Conservation (phyloP, 1,140 invertebrate genomes). For the Pentalonia nigronervosa region DNA sequence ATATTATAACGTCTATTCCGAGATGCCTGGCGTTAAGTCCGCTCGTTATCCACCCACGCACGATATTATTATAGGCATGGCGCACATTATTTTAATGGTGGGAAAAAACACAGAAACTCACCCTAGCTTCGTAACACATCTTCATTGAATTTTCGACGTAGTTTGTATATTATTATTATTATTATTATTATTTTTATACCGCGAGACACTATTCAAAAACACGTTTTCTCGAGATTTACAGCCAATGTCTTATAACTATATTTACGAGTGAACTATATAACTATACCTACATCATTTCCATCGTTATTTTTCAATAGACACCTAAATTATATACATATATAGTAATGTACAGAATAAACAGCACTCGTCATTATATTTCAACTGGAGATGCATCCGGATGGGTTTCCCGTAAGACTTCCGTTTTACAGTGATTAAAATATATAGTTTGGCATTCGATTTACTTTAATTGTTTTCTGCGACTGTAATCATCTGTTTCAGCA, state of each 20-base stretch:
- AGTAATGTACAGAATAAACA: neutral
- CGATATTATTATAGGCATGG: neutral
- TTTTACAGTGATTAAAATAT: neutral
- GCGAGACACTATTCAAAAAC: neutral
- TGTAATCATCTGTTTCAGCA: neutral
- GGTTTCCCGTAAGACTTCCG: neutral
- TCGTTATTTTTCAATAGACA: conserved; percentile 16
- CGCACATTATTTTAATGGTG: neutral
- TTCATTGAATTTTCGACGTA: neutral
- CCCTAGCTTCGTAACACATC: neutral
- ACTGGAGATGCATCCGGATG: neutral
- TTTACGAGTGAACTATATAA: neutral
- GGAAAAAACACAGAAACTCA: neutral
- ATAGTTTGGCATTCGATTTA: neutral
- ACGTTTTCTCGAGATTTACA: neutral
- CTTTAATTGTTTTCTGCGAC: neutral
- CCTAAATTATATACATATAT: neutral
- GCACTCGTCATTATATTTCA: neutral
- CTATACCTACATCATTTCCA: neutral
- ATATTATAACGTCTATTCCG: neutral
- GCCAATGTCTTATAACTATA: neutral
- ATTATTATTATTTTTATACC: neutral
- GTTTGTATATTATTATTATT: neutral
- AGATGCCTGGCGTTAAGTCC: neutral
- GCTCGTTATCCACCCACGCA: neutral